phyloP scores from a whole-genome alignment of 2,888 invertebrate genomes.

The Leucophenga montana region DNA sequence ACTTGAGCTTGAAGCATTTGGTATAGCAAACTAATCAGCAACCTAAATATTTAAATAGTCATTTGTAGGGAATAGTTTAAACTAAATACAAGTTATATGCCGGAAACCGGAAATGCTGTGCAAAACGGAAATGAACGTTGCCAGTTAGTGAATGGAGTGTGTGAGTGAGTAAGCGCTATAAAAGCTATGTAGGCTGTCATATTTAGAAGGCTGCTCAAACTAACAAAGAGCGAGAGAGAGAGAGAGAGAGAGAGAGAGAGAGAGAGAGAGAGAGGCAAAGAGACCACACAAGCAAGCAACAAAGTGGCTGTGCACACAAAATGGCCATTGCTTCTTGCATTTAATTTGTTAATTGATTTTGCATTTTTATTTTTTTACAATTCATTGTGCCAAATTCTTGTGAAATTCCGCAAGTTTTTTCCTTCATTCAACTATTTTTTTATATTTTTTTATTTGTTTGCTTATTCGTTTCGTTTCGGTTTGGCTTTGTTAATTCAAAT shows the following conservation, averaged over 20 bases:
- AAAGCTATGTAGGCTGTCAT: background rate
- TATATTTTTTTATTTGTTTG: conserved; percentile 33
- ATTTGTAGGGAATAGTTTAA: background rate
- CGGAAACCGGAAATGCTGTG: conserved; percentile 25
- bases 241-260: background rate
- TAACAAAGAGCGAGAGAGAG: background rate
- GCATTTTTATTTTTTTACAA: background rate
- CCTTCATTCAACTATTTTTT: background rate
- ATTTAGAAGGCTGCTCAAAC: too few species aligned
- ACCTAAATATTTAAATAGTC: conserved; percentile 41
- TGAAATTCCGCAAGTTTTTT: background rate
- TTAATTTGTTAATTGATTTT: background rate
- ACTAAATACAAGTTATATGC: background rate
- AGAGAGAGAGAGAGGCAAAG: background rate
- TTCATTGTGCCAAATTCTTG: conserved; percentile 6
- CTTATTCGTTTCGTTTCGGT: conserved; percentile 51
- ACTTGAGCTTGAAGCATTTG: too few species aligned
- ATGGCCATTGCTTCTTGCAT: background rate
- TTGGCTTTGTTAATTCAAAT: conserved; percentile 49
- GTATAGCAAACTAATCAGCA: conserved; percentile 19
- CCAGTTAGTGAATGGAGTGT: background rate
- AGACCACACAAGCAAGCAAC: background rate
- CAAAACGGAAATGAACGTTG: conserved; percentile 42
- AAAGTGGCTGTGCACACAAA: background rate
- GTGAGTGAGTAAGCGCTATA: background rate